Conservation (phyloP, 2,888 invertebrate species). For the Cordylochernes scorpioides region DNA sequence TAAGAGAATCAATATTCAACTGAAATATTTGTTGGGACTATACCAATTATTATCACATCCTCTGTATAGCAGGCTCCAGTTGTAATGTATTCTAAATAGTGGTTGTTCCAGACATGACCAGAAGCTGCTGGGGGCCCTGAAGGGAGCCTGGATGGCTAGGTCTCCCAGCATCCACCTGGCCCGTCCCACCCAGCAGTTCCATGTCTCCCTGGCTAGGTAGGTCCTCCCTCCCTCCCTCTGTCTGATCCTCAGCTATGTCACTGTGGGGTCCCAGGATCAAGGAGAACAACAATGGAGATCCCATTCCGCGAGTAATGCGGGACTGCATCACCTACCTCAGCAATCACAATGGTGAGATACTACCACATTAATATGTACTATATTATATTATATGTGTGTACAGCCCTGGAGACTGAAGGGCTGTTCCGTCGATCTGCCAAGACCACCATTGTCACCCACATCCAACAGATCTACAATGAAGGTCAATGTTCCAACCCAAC, state of each 20-base stretch:
- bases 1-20: no score
- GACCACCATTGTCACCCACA: slow-evolving; percentile 47
- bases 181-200: slow-evolving; percentile 62
- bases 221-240: slow-evolving; percentile 35
- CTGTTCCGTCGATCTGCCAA: slow-evolving; percentile 81
- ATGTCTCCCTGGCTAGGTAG: slow-evolving; percentile 59
- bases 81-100: no score
- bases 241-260: slow-evolving; percentile 81
- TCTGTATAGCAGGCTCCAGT: no score
- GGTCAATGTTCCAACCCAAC: no score
- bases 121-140: slow-evolving; percentile 8
- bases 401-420: slow-evolving; percentile 78
- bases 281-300: slow-evolving; percentile 47
- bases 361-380: slow-evolving; percentile 1
- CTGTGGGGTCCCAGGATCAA: slow-evolving; percentile 47
- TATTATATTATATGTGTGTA: background rate
- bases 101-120: slow-evolving; percentile 15
- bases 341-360: slow-evolving; percentile 46
- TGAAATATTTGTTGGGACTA: no score
- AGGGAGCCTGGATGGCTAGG: slow-evolving; percentile 6
- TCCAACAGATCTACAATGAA: slow-evolving; percentile 57
- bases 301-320: slow-evolving; percentile 72
- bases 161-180: slow-evolving; percentile 16
- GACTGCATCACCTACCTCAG: slow-evolving; percentile 72
- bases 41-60: no score